A percentile compares a stretch with the other conserved stretches of the same genome.
phyloP scores from a whole-genome alignment of 2,888 invertebrate genomes.

The Brenthis hecate region DNA sequence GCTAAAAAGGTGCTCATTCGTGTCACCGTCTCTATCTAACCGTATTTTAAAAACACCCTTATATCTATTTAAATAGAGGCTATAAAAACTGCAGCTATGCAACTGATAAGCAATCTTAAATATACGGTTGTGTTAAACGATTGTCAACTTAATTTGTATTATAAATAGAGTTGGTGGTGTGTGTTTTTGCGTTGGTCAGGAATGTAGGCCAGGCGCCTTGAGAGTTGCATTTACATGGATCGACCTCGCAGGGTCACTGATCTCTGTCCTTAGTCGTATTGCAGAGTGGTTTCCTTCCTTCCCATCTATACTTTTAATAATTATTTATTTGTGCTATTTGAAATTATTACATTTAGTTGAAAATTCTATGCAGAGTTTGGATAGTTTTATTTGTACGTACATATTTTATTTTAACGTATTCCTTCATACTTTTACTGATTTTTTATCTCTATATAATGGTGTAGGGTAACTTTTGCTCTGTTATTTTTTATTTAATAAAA shows the following conservation, averaged over 20 bases:
- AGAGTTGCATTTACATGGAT: slow-evolving; percentile 72
- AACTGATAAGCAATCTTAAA: slow-evolving; percentile 32
- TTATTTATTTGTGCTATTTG: slow-evolving; percentile 15
- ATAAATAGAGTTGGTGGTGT: slow-evolving; percentile 26
- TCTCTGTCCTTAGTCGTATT: slow-evolving; percentile 51
- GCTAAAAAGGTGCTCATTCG: slow-evolving; percentile 73
- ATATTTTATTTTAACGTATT: too few species aligned
- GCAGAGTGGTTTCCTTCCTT: slow-evolving; percentile 72
- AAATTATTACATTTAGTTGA: neutral
- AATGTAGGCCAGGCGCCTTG: slow-evolving; percentile 78
- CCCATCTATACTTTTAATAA: slow-evolving; percentile 45
- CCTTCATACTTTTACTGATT: too few species aligned
- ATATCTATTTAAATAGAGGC: slow-evolving; percentile 26
- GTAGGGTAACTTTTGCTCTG: too few species aligned
- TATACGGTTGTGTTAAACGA: slow-evolving; percentile 32
- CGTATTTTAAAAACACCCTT: slow-evolving; percentile 51
- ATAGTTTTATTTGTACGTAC: too few species aligned
- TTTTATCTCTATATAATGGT: too few species aligned
- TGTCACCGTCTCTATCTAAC: slow-evolving; percentile 69
- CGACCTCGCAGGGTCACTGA: slow-evolving; percentile 75
- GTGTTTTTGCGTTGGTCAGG: slow-evolving; percentile 36
- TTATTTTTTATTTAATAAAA: too few species aligned
- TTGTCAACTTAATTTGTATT: slow-evolving; percentile 36
- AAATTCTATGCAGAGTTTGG: neutral
- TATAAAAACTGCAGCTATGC: slow-evolving; percentile 38